Conservation (phyloP, 2,113 vertebrate species). For the Chlorocebus sabaeus region DNA sequence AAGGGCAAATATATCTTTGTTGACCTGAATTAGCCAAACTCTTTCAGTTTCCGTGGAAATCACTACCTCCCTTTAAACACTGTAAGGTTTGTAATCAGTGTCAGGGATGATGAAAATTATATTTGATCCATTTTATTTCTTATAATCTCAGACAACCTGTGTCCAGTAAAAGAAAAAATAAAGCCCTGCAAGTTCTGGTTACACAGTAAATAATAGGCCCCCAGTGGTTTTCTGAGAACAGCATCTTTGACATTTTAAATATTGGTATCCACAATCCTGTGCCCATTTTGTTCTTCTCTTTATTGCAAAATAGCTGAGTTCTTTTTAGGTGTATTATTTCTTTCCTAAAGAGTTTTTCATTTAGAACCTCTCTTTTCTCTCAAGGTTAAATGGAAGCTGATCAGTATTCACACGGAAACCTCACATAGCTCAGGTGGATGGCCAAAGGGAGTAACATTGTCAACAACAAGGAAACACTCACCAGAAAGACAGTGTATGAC, state of each 20-base stretch:
- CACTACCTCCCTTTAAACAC: not conserved
- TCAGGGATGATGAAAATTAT: not conserved
- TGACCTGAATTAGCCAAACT: conserved; percentile 50
- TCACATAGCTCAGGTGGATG: conserved; percentile 41
- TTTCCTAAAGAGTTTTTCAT: not conserved
- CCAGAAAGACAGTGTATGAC: not conserved
- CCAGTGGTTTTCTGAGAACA: not conserved
- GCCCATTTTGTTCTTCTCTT: conserved; percentile 25
- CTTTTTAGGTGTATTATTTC: not conserved
- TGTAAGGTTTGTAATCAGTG: not conserved
- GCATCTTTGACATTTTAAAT: conserved; percentile 46
- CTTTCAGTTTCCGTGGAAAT: not conserved
- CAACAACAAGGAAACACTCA: not conserved
- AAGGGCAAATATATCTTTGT: conserved; percentile 45
- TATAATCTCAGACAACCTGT: not conserved
- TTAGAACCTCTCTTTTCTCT: conserved; percentile 22
- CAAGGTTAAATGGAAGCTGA: not conserved
- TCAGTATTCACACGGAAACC: not conserved
- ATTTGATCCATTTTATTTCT: not conserved
- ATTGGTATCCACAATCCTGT: conserved; percentile 22
- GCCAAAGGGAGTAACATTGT: not conserved
- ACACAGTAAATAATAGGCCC: not conserved
- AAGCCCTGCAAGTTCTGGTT: not conserved
- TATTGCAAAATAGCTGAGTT: conserved; percentile 50
- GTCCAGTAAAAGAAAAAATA: not conserved